A percentile compares a stretch with the other conserved stretches of the same genome.
These are phyloP conservation scores for Nesidiocoris tenuis DNA, from an alignment of 2,888 invertebrate genomes.

Conservation along the genomic window DNA sequence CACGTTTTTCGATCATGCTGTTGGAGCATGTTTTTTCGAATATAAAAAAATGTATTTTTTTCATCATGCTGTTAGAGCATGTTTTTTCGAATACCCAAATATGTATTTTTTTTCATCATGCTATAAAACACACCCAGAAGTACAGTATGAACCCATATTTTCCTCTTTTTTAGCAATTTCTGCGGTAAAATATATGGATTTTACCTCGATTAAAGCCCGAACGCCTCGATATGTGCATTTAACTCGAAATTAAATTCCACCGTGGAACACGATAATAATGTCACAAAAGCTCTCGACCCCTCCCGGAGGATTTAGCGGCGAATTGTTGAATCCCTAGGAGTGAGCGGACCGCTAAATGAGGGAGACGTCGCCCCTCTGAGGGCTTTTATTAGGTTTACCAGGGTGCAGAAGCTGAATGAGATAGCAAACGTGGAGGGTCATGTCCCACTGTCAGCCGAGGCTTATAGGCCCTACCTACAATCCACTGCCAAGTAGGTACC, in stretches of 20 bases:
- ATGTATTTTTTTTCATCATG: no score
- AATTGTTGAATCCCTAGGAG: neutral
- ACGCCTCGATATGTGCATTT: no score
- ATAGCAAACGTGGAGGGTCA: neutral
- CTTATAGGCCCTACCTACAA: neutral
- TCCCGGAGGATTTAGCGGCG: neutral
- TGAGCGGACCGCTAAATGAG: neutral
- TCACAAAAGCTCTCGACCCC: neutral
- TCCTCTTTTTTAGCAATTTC: neutral
- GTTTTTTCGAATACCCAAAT: no score
- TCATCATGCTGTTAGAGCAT: no score
- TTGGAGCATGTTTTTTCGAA: no score
- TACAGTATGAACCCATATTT: neutral
- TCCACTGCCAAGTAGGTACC: neutral
- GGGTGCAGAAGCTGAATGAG: neutral
- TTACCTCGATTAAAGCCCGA: no score
- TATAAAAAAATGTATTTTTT: no score
- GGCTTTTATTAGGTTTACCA: neutral
- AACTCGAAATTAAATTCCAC: no score
- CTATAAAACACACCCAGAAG: no score
- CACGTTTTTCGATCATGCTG: no score
- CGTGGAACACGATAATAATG: neutral
- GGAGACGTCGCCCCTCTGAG: neutral
- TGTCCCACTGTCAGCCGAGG: neutral
- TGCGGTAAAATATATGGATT: neutral